Evolutionary conservation across 2,888 invertebrate species (phyloP).

Genomic region (Aspidapion aeneum): DNA sequence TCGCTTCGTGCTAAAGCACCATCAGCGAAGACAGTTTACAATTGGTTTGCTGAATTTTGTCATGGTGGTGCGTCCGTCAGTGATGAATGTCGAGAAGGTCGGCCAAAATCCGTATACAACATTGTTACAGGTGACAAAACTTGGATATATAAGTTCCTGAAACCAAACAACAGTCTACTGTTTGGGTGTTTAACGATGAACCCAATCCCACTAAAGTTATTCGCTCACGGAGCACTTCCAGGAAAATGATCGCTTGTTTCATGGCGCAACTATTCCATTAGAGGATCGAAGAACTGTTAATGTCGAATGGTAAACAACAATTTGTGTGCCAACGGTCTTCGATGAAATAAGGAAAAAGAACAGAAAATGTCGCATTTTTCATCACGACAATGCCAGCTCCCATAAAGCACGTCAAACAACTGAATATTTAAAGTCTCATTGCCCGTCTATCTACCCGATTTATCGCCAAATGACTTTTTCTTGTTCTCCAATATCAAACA

Average conservation of each 20-base stretch:
- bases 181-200: neutral
- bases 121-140: neutral
- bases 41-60: neutral
- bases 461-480: neutral
- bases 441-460: neutral
- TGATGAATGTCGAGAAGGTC: neutral
- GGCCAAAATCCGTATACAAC: neutral
- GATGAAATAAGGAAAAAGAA: no score
- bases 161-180: neutral
- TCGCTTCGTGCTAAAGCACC: neutral
- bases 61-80: neutral
- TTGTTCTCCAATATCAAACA: neutral
- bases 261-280: neutral
- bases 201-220: no score
- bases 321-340: neutral
- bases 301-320: neutral
- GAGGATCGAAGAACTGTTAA: no score
- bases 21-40: neutral
- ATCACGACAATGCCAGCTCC: no score
- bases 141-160: neutral
- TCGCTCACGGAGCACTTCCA: neutral
- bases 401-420: slow-evolving; percentile 4
- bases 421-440: neutral
- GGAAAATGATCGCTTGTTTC: neutral
- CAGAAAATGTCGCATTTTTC: neutral